Conservation (phyloP, 2,797 vertebrate species). For the Euthynnus affinis region DNA sequence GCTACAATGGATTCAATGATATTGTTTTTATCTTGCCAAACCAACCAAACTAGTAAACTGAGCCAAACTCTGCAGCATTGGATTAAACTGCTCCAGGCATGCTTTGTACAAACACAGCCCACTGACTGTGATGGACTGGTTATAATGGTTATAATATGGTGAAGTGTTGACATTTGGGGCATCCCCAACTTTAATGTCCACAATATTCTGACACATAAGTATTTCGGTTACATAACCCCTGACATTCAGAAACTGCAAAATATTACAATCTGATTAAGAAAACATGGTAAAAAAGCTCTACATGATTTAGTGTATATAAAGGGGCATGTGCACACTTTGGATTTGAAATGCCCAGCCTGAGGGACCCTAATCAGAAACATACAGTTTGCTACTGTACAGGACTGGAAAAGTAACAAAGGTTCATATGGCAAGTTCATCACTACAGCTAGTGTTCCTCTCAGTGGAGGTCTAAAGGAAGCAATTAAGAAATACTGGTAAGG, state of each 20-base stretch:
- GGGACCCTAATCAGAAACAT: slow-evolving; percentile 37
- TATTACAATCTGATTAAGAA: slow-evolving; percentile 57
- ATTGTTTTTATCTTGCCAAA: slow-evolving; percentile 1
- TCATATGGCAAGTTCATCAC: slow-evolving; percentile 36
- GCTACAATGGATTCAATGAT: slow-evolving; percentile 12
- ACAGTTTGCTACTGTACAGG: slow-evolving; percentile 42
- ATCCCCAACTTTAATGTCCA: slow-evolving; percentile 36
- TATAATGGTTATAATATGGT: background rate
- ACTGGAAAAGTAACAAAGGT: slow-evolving; percentile 52
- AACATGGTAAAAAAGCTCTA: slow-evolving; percentile 59
- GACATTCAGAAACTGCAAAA: slow-evolving; percentile 46
- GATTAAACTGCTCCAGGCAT: background rate
- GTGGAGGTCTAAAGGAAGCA: slow-evolving; percentile 44
- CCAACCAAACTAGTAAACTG: slow-evolving; percentile 5
- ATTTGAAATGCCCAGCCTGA: slow-evolving; percentile 55
- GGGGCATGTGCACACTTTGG: slow-evolving; percentile 57
- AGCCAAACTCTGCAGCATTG: slow-evolving; percentile 2
- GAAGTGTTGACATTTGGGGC: slow-evolving; percentile 20
- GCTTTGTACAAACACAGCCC: background rate
- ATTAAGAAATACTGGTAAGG: slow-evolving; percentile 59
- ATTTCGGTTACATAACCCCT: slow-evolving; percentile 32
- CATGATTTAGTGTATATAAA: slow-evolving; percentile 63
- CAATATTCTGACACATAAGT: slow-evolving; percentile 23
- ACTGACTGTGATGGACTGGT: slow-evolving; percentile 1
- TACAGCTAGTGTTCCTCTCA: slow-evolving; percentile 36